Evolutionary conservation across 1,140 invertebrate species (phyloP), one percentile per base, ranked within the genome.

Genomic region (Propsilocerus akamusi): DNA sequence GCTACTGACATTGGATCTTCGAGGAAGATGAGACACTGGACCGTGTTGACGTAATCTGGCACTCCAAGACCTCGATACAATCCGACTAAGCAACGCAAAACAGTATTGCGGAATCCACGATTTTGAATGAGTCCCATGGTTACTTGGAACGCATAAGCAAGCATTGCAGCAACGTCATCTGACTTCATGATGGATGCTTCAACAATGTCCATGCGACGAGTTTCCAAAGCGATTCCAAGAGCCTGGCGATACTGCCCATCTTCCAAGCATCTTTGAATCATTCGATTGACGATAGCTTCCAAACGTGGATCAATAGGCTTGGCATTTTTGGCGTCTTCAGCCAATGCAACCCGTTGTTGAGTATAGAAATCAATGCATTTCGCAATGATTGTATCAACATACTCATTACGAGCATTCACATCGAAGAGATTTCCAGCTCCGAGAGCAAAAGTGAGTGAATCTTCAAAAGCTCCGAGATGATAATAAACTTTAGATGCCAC

Each of bases 401-500:
- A 98, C 72, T 97, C 92, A 53, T 84, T 86, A 47, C 84, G 75
- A 32, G 84, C 80, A 65, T 91, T 93, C 0, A 97, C 87, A 71
- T 97, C 88, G 67, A 98, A 97, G 1, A 96, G 69, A 58, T 87
- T 78, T 46, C 90, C 90, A 59, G 95, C 90, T 48, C 90, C 86
- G 11, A 97, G 70, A 26, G 95, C 92, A 72, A 92, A 96, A 25
- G 85, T 89, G 50, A 98, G 63, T 0, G 94, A 93, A 68, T 97
- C 91, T 64, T 95, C 87, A 71, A 94, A 97, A 5, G 89, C 88
- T 25, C 93, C 93, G 47, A 99, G 72, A 68, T 99, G 93, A 68
- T 97, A 97, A 62, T 97, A 98, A 5, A 98, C 92, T 72, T 99
- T 99, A 55, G 94, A 97, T 5, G 93, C 94, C 23, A 99, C 91